Evolutionary conservation across 2,113 vertebrate genomes (phyloP).

Genomic region (Cryptotis parvus): DNA sequence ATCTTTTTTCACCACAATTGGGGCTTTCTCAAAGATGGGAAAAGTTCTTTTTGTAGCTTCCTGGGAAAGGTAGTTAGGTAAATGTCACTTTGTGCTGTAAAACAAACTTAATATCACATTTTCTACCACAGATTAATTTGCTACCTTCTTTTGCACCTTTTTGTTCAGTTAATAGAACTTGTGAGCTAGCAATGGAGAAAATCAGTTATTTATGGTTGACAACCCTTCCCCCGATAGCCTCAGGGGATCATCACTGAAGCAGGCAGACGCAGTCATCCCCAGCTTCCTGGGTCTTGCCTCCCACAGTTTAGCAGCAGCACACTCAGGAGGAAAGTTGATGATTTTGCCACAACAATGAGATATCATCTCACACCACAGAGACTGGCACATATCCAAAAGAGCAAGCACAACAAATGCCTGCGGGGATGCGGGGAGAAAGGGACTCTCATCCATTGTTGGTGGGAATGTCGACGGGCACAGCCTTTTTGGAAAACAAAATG

Average conservation of each 20-base stretch:
- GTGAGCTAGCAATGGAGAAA: conserved; percentile 23
- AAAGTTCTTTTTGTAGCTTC: neutral
- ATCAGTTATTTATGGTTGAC: conserved; percentile 27
- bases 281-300: neutral
- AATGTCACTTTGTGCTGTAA: neutral
- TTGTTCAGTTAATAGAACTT: neutral
- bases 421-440: too few species aligned
- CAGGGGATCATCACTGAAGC: neutral
- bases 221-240: neutral
- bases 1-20: neutral
- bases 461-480: too few species aligned
- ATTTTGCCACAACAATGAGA: too few species aligned
- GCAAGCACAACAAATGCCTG: too few species aligned
- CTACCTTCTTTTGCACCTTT: neutral
- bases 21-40: neutral
- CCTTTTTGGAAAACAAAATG: too few species aligned
- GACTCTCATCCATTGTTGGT: too few species aligned
- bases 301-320: neutral
- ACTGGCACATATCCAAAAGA: too few species aligned
- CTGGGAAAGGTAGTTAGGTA: neutral
- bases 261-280: neutral
- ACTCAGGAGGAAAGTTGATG: neutral
- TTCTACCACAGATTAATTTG: neutral
- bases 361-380: too few species aligned
- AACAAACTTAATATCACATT: neutral